A percentile compares a stretch with the other conserved stretches of the same genome.
phyloP scores from a whole-genome alignment of 2,888 invertebrate genomes.

The Tipula helvola region DNA sequence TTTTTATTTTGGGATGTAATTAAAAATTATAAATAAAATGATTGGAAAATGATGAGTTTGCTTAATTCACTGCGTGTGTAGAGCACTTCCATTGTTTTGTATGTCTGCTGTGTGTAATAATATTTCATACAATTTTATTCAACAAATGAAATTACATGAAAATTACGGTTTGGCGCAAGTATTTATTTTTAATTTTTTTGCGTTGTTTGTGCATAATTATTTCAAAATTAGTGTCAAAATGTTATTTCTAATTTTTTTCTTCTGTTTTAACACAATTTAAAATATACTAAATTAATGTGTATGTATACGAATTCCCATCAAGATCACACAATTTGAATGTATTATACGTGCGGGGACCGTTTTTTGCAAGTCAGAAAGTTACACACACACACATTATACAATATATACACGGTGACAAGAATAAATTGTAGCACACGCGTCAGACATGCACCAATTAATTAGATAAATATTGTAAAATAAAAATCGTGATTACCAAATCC shows the following conservation, averaged over 20 bases:
- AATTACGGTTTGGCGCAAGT: not conserved
- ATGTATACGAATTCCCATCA: not conserved
- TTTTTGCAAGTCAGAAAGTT: not conserved
- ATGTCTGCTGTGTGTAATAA: not conserved
- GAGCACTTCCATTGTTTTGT: not conserved
- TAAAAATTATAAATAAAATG: conserved; percentile 4
- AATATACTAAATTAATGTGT: not conserved
- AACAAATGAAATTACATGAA: not conserved
- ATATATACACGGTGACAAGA: not conserved
- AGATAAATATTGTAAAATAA: not conserved
- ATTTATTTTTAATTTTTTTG: not conserved
- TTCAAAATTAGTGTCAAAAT: not conserved
- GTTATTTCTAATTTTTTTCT: not conserved
- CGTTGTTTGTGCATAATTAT: not conserved
- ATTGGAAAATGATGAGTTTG: conserved; percentile 4
- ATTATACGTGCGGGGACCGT: not conserved
- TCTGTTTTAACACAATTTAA: not conserved
- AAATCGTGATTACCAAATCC: not conserved
- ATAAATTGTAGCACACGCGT: not conserved
- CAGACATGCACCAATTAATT: not conserved
- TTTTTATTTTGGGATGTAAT: not conserved
- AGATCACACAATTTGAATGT: not conserved
- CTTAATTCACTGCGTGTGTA: not conserved
- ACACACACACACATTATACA: too few relatives aligned
- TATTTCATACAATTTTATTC: not conserved